A percentile compares a stretch with the other conserved stretches of the same genome.
phyloP scores from a whole-genome alignment of 2,797 vertebrate genomes.

The Mus minutoides region DNA sequence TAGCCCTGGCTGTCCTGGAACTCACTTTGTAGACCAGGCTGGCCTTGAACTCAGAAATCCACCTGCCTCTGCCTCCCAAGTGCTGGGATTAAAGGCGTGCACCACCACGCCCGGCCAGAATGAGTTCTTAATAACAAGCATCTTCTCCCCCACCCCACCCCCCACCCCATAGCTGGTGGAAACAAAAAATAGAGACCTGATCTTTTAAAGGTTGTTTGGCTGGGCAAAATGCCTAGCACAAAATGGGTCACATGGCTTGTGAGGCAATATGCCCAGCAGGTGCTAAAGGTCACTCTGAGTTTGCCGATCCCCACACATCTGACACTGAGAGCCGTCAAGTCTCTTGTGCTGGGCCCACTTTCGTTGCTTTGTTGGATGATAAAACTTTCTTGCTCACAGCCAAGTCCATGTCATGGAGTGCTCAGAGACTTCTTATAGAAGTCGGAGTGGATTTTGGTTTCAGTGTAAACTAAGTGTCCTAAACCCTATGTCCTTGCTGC shows the following conservation, averaged over 20 bases:
- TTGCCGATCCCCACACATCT: slow-evolving; percentile 11
- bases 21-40: too few relatives aligned
- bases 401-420: slow-evolving; percentile 4
- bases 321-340: not conserved
- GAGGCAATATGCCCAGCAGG: slow-evolving; percentile 46
- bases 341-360: not conserved
- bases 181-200: not conserved
- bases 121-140: slow-evolving; percentile 2
- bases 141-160: not conserved
- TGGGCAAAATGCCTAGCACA: slow-evolving; percentile 43
- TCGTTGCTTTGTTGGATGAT: slow-evolving; percentile 57
- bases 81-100: too few relatives aligned
- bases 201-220: not conserved
- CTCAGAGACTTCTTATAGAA: not conserved
- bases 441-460: slow-evolving; percentile 18
- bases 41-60: too few relatives aligned
- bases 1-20: too few relatives aligned
- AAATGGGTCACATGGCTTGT: slow-evolving; percentile 40
- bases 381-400: slow-evolving; percentile 54
- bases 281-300: slow-evolving; percentile 54
- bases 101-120: too few relatives aligned
- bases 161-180: not conserved
- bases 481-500: not conserved
- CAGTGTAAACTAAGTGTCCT: not conserved
- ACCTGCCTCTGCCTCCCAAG: too few relatives aligned